Base-by-base conservation (phyloP, 2,113 vertebrate genomes). In the Elephantulus edwardii region DNA sequence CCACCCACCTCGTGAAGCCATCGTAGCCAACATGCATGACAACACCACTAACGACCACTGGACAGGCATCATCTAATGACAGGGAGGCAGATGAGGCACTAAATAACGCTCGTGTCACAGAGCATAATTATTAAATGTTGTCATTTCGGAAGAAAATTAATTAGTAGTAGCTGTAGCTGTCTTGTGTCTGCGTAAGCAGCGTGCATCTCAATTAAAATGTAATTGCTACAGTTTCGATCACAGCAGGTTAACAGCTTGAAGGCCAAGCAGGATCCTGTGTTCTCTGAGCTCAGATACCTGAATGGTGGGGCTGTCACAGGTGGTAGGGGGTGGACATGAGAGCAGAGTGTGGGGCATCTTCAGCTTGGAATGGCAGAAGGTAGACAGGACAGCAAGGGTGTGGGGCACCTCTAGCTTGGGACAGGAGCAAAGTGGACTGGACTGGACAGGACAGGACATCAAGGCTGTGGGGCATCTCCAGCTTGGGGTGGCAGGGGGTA, bases 161-260 rank as follows among this genome's bases (percentile, higher is more conserved):
- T 98, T 97, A 98, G 97, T 95, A 96, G 95, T 91, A 95, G 96
- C 96, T 96, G 96, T 96, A 96, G 97, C 97, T 97, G 97, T 97
- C 97, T 97, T 96, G 95, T 96, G 96, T 97, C 96, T 97, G 96
- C 97, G 97, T 97, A 97, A 97, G 96, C 96, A 96, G 96, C 33
- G 95, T 96, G 96, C 95, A 97, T 97, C 96, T 98, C 97, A 98
- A 98, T 98, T 98, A 98, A 97, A 98, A 97, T 96, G 96, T 97
- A 97, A 98, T 98, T 98, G 97, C 96, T 94, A 83, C 93, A 94
- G 96, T 96, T 97, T 97, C 95, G 89, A 93, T 97, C 97, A 96
- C 96, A 97, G 96, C 95, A 97, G 96, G 96, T 95, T 95, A 96
- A 96, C 8, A 42, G 93, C 95, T 82, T 94, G 93, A 97, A 95